Base-by-base conservation (phyloP, 2,113 vertebrate genomes). In the Piaya cayana region DNA sequence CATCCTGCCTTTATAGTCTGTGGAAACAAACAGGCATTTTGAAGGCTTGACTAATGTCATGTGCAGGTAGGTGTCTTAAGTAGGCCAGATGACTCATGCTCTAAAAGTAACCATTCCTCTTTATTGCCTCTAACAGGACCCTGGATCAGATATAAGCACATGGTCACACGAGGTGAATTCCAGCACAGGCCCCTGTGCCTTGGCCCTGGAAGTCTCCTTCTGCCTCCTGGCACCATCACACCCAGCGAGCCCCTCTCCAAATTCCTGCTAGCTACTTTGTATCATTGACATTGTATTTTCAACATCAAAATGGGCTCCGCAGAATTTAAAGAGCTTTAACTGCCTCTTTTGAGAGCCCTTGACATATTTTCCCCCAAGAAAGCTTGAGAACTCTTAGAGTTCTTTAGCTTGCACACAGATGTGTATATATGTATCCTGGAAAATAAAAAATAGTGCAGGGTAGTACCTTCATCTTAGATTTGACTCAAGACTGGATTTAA, bases 41-140 rank as follows among this genome's bases (percentile, higher is more conserved):
- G 71, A 22, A 92, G 32, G 53, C 59, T 63, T 36, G 19, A 50
- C 47, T 59, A 12, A 67, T 45, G 62, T 76, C 37, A 29, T 67
- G n/a, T 64, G 36, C 43, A 88, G 37, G 62, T 50, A 25, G 37
- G 3, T 1, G 3, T 47, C 49, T 60, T 53, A 86, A 15, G 47
- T 8, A 82, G 71, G 67, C 37, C 62, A 92, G 63, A 22, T 55
- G 67, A 76, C 29, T 88, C 70, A 79, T 0, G 3, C 43, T 81
- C 45, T 52, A 13, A 4, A 76, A 72, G 42, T 27, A 49, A 19
- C 20, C 3, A 0, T 68, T 86, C 63, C 32, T 50, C 47, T 69
- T 88, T n/a, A n/a, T 6, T 37, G 80, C 20, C 67, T 76, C 1
- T 13, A 64, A 32, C 0, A 0, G 62, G 49, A 37, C 45, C 34